phyloP scores from a whole-genome alignment of 2,888 invertebrate genomes.

The Silvanus unidentatus region DNA sequence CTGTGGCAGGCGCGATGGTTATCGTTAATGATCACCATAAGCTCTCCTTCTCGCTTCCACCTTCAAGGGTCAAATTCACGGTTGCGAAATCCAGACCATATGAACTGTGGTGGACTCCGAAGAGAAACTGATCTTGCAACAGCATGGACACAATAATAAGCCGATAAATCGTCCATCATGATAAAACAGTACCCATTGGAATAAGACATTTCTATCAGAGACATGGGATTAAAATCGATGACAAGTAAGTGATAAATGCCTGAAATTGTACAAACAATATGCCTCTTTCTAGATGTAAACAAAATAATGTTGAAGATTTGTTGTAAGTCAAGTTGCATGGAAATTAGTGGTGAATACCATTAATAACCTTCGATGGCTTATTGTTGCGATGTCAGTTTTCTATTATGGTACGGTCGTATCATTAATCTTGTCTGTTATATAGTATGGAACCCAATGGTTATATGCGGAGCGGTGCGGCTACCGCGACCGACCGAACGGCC shows the following conservation, averaged over 20 bases:
- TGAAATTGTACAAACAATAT: conserved; percentile 22
- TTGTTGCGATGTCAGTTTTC: conserved; percentile 47
- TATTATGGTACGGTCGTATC: conserved; percentile 42
- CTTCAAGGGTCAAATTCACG: too few relatives aligned
- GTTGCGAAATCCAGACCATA: too few relatives aligned
- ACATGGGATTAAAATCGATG: not conserved
- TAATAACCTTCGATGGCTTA: conserved; percentile 46
- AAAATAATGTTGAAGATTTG: conserved; percentile 39
- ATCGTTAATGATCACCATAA: conserved; percentile 43
- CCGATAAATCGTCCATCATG: too few relatives aligned
- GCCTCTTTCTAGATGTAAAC: conserved; percentile 31
- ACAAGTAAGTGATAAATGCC: conserved; percentile 20
- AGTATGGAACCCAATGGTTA: too few relatives aligned
- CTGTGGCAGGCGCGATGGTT: conserved; percentile 42
- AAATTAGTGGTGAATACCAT: conserved; percentile 43
- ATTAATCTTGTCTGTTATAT: conserved; percentile 40
- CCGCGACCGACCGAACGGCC: conserved; percentile 54
- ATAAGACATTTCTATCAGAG: not conserved
- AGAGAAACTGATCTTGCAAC: too few relatives aligned
- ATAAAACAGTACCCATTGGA: too few relatives aligned
- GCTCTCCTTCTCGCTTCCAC: conserved; percentile 29
- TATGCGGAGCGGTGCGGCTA: conserved; percentile 39
- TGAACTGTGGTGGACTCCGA: too few relatives aligned
- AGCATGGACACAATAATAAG: too few relatives aligned
- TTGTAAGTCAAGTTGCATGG: conserved; percentile 37